Conservation (phyloP, 2,113 vertebrate species). For the Gavialis gangeticus region DNA sequence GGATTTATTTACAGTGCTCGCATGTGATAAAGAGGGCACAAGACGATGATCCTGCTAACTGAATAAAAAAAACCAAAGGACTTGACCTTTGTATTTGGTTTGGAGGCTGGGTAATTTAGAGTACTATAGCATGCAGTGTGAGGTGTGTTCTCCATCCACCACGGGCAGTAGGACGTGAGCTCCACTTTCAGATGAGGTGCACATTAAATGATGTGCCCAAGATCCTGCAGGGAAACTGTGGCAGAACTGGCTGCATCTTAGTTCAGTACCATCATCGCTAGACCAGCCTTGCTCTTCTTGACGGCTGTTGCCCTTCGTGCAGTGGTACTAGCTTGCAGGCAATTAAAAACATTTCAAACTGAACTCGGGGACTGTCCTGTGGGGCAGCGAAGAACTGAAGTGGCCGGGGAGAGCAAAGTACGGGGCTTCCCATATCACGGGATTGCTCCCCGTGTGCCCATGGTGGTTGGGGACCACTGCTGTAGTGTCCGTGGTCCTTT, state of each 20-base stretch:
- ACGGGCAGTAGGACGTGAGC: neutral
- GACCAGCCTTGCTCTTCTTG: neutral
- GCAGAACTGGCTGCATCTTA: neutral
- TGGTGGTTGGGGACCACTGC: too few species aligned
- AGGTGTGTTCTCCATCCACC: neutral
- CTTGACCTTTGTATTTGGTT: fast-evolving
- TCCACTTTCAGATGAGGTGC: neutral
- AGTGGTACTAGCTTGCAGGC: neutral
- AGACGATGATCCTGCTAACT: neutral
- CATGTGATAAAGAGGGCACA: neutral
- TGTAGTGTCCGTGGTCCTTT: neutral
- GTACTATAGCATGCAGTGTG: neutral
- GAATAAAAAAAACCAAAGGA: neutral
- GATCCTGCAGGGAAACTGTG: neutral
- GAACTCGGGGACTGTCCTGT: too few species aligned
- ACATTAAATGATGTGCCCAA: slow-evolving; percentile 22
- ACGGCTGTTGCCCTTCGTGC: neutral
- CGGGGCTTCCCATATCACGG: too few species aligned
- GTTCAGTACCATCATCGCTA: neutral
- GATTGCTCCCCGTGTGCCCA: too few species aligned
- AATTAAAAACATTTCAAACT: too few species aligned
- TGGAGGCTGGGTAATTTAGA: neutral
- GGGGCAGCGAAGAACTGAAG: too few species aligned
- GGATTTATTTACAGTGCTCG: neutral
- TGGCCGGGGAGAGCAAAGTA: too few species aligned